Evolutionary conservation across 2,797 vertebrate species (phyloP).

Genomic region (Momotus momota): DNA sequence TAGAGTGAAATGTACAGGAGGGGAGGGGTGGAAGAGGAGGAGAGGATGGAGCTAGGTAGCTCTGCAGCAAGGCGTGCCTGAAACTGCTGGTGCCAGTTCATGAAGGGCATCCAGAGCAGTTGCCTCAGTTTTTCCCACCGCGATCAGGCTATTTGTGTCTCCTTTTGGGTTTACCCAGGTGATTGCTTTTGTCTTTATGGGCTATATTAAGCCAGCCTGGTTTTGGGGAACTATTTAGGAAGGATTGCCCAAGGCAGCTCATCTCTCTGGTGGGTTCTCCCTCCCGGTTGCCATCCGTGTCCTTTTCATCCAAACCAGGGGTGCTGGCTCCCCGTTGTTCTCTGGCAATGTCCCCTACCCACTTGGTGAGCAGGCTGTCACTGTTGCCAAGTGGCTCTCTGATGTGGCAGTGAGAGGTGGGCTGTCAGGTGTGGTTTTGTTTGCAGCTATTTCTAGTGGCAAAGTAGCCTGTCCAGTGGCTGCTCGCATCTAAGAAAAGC

Average conservation of each 20-base stretch:
- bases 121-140: background rate
- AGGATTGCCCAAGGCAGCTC: background rate
- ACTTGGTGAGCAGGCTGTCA: accelerated
- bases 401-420: background rate
- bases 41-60: background rate
- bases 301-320: background rate
- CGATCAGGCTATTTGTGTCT: background rate
- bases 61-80: background rate
- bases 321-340: background rate
- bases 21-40: background rate
- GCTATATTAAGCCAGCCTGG: background rate
- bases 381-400: background rate
- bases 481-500: background rate
- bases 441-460: background rate
- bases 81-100: background rate
- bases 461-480: background rate
- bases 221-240: background rate
- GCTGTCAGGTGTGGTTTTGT: background rate
- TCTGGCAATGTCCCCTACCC: accelerated
- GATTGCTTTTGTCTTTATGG: background rate
- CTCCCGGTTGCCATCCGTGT: background rate
- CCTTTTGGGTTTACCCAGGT: background rate
- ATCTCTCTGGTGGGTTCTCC: background rate
- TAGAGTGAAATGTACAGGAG: background rate
- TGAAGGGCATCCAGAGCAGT: background rate